phyloP scores from a whole-genome alignment of 2,797 vertebrate species.

The Salmo trutta region DNA sequence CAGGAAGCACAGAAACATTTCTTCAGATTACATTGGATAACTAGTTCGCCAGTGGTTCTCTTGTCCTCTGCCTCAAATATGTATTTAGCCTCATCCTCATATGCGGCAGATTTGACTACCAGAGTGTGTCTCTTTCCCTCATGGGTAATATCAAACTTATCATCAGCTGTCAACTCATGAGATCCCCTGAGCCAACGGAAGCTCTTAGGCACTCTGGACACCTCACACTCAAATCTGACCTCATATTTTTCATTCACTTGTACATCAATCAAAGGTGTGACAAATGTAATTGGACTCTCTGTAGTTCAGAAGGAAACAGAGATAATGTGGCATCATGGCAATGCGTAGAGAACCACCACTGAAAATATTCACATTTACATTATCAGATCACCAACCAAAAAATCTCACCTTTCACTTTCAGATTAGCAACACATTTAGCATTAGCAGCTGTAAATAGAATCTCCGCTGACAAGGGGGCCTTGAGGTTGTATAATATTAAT shows the following conservation, averaged over 20 bases:
- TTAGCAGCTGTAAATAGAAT: conserved; percentile 91
- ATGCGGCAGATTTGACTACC: conserved; percentile 86
- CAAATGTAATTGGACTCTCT: conserved; percentile 92
- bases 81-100: conserved; percentile 96
- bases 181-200: conserved; percentile 95
- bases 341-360: too few relatives aligned
- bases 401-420: conserved; percentile 96
- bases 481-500: conserved; percentile 93
- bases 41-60: conserved; percentile 87
- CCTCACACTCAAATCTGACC: conserved; percentile 92
- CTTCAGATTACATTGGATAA: conserved; percentile 88
- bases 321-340: conserved; percentile 23
- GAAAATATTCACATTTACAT: background rate
- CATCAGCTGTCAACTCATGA: conserved; percentile 84
- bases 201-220: conserved; percentile 90
- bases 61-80: conserved; percentile 98
- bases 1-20: background rate
- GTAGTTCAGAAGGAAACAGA: conserved; percentile 58
- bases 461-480: conserved; percentile 89
- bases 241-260: conserved; percentile 96
- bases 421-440: conserved; percentile 89
- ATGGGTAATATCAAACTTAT: conserved; percentile 84
- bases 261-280: conserved; percentile 89
- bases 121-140: conserved; percentile 84
- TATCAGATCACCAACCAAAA: background rate